A percentile compares a stretch with the other conserved stretches of the same genome.
Evolutionary conservation across 2,888 invertebrate genomes (phyloP).

Genomic region (Conops quadrifasciatus): DNA sequence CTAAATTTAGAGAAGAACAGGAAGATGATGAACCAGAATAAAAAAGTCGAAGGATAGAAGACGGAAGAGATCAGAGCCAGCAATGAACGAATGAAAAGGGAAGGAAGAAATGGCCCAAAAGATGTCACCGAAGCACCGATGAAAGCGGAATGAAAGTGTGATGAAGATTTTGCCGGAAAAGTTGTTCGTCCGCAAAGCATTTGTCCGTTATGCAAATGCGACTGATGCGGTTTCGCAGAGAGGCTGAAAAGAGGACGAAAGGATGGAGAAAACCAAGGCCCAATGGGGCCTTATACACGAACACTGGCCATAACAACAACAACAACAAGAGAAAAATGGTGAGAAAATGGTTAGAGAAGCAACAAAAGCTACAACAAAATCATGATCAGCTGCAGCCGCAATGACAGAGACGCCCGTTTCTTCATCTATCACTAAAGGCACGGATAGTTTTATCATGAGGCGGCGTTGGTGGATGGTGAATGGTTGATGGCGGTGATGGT

Average conservation of each 20-base stretch:
- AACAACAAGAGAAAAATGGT: background rate
- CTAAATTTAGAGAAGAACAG: constrained; percentile 6
- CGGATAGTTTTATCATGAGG: no score
- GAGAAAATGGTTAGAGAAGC: background rate
- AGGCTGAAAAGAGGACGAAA: no score
- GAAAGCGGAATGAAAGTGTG: background rate
- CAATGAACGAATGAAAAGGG: background rate
- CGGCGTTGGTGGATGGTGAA: no score
- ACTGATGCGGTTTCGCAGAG: constrained; percentile 39
- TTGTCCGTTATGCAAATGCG: constrained; percentile 32
- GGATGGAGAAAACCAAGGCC: background rate
- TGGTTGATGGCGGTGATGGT: no score
- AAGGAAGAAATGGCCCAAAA: background rate
- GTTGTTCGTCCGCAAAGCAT: background rate
- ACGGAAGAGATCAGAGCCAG: background rate
- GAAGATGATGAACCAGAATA: background rate
- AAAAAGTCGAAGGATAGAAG: background rate
- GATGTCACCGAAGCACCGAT: background rate
- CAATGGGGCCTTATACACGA: background rate
- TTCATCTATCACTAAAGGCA: no score
- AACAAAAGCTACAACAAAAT: background rate
- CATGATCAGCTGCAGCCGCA: background rate
- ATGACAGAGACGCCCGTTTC: no score
- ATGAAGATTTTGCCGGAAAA: background rate
- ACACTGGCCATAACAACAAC: background rate